These are phyloP conservation scores for Ormyrus nitidulus DNA, from an alignment of 2,888 invertebrate genomes.

Conservation along the genomic window DNA sequence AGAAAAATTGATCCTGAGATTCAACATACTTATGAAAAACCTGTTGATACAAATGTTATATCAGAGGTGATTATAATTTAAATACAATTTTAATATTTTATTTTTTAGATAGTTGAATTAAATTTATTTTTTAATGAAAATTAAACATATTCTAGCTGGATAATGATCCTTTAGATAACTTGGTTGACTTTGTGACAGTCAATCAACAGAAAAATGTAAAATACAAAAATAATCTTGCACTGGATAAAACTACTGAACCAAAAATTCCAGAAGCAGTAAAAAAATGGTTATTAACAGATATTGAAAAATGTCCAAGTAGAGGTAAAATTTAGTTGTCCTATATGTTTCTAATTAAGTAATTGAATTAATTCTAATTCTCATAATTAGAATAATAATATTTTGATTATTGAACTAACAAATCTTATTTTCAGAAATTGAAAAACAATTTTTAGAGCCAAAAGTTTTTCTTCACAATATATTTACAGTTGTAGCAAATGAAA, in stretches of 20 bases:
- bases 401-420: constrained; percentile 8
- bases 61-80: constrained; percentile 10
- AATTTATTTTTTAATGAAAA: not conserved
- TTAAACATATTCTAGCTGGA: not conserved
- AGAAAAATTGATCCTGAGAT: constrained; percentile 49
- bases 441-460: constrained; percentile 77
- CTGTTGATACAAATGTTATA: not conserved
- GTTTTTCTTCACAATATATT: constrained; percentile 77
- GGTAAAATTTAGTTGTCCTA: constrained; percentile 31
- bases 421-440: constrained; percentile 61
- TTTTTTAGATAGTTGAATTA: not conserved
- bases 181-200: not conserved
- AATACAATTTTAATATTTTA: not conserved
- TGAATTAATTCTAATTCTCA: not conserved
- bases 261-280: constrained; percentile 2
- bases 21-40: constrained; percentile 62
- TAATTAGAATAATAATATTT: not conserved
- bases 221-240: not conserved
- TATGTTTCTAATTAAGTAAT: not conserved
- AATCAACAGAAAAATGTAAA: not conserved
- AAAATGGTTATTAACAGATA: constrained; percentile 39
- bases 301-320: constrained; percentile 34
- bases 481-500: constrained; percentile 74
- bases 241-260: not conserved
- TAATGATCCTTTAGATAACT: not conserved